phyloP scores from a whole-genome alignment of 2,113 vertebrate genomes.

The Synodontis membranacea region DNA sequence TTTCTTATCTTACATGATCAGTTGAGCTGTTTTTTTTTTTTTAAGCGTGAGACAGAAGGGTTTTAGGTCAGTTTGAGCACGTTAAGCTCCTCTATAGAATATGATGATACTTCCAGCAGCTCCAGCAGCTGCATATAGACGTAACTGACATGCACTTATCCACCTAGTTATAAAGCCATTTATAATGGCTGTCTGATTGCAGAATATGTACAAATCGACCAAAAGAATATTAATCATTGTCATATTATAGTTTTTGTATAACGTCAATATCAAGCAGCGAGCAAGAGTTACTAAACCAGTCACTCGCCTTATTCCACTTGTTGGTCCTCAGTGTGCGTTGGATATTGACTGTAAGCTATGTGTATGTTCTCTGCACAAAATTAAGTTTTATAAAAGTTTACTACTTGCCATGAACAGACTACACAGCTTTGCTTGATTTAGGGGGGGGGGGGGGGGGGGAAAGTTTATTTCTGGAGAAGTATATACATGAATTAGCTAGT shows the following conservation, averaged over 20 bases:
- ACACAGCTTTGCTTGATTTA: conserved; percentile 4
- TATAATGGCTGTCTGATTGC: background rate
- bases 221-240: conserved; percentile 14
- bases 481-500: background rate
- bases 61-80: background rate
- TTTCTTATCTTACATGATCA: conserved; percentile 29
- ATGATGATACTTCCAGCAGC: background rate
- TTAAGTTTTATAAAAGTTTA: background rate
- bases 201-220: background rate
- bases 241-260: conserved; percentile 8
- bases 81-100: background rate
- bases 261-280: background rate
- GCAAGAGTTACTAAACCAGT: background rate
- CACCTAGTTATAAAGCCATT: conserved; percentile 12
- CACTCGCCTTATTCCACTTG: background rate
- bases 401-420: conserved; percentile 7
- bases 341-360: background rate
- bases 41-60: background rate
- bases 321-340: conserved; percentile 1
- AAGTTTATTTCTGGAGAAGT: background rate
- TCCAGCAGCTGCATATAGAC: background rate
- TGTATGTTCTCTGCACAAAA: conserved; percentile 15
- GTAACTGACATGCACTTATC: background rate
- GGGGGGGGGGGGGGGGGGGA: no score
- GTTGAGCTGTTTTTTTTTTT: no score